Conservation (phyloP, 2,888 invertebrate genomes). For the Caenorhabditis panamensis region DNA sequence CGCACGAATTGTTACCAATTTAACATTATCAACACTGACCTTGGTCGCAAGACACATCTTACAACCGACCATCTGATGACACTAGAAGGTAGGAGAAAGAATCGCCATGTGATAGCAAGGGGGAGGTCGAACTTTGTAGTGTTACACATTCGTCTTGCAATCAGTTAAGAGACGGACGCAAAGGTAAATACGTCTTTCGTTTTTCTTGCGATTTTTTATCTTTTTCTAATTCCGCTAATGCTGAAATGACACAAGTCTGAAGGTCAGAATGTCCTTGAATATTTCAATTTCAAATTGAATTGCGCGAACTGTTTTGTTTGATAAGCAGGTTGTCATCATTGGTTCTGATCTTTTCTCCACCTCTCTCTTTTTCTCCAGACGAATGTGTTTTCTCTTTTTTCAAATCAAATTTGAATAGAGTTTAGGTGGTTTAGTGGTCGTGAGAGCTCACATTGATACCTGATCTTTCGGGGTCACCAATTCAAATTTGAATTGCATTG, state of each 20-base stretch:
- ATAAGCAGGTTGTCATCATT: too few species aligned
- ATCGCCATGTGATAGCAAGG: constrained; percentile 43
- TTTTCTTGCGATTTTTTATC: constrained; percentile 1
- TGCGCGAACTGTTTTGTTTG: too few species aligned
- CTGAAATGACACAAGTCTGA: background rate
- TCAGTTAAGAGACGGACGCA: background rate
- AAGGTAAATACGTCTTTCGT: constrained; percentile 6
- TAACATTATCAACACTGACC: constrained; percentile 16
- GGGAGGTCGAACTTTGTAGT: constrained; percentile 50
- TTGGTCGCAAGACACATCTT: constrained; percentile 38
- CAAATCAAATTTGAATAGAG: background rate
- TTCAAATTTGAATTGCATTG: too few species aligned
- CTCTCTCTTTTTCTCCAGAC: too few species aligned
- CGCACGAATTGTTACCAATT: background rate
- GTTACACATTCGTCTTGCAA: constrained; percentile 22
- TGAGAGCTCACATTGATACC: background rate
- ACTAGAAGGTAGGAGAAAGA: constrained; percentile 27
- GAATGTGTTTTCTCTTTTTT: too few species aligned
- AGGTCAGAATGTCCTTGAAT: background rate
- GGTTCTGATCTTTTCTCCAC: too few species aligned
- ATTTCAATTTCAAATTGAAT: too few species aligned
- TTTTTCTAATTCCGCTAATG: background rate
- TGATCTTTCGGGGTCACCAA: background rate
- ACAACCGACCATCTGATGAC: constrained; percentile 43
- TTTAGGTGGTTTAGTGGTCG: background rate